Percentiles rank a stretch among this genome's conserved stretches.
These are phyloP conservation scores for Acomys russatus DNA, from an alignment of 2,797 vertebrate species.

Conservation along the genomic window DNA sequence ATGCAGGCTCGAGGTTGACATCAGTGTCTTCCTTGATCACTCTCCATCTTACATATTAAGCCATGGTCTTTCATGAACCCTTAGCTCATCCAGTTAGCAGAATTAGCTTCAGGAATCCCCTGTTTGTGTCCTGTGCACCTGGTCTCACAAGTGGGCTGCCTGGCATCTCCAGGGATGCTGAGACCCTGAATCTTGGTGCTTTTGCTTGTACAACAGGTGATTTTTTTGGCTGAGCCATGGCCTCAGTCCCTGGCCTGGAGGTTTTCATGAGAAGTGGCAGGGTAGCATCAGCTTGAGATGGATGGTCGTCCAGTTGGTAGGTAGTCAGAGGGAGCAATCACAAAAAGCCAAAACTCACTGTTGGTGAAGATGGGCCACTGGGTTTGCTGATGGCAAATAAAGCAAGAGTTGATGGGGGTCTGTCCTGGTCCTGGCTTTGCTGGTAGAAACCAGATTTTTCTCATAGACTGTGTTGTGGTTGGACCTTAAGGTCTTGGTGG, in stretches of 20 bases:
- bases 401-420: not conserved
- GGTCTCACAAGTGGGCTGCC: not conserved
- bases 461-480: not conserved
- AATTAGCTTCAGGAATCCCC: not conserved
- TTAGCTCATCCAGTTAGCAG: not conserved
- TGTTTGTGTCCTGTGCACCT: not conserved
- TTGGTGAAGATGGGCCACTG: not conserved
- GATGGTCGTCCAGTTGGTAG: not conserved
- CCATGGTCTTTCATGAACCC: not conserved
- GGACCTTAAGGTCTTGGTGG: not conserved
- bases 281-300: not conserved
- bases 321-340: not conserved
- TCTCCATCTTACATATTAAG: not conserved
- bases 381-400: not conserved
- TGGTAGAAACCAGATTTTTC: not conserved
- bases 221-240: not conserved
- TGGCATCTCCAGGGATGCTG: not conserved
- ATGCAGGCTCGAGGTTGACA: not conserved
- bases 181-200: not conserved
- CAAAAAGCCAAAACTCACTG: not conserved
- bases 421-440: not conserved
- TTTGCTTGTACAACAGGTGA: not conserved
- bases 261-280: not conserved
- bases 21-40: not conserved
- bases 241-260: not conserved